Evolutionary conservation across 1,140 invertebrate genomes (phyloP), one percentile per base, ranked within the genome.

Genomic region (Diachasmimorpha longicaudata): DNA sequence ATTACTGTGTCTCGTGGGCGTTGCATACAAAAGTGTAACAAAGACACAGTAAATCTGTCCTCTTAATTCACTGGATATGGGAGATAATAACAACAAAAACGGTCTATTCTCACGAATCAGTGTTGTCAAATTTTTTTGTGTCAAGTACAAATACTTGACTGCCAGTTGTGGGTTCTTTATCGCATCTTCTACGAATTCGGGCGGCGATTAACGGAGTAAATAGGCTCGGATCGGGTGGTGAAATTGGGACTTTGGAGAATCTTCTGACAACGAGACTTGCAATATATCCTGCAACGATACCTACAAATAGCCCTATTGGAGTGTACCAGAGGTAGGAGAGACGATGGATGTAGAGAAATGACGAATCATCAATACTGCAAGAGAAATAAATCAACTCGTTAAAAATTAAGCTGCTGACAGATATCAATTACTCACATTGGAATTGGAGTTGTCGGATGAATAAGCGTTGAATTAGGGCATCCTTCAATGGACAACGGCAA

Each of bases 271-370:
- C 46, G 19, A 86, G 80, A 78, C 92, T 93, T 2, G 92, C 83
- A 0, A 94, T 23, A 46, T 92, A 87, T 11, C 95, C 94, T 31
- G 94, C 82, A 0, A 93, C 52, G 19, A 95, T 80, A 0, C 94
- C 92, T 0, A 92, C 80, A 0, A 89, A 0, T 69, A 94, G 90
- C 67, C 94, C 95, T 37, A 95, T 87, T 0, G 93, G 90, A 0
- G 93, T 91, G 84, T 93, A 94, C 93, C 95, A 97, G 90, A 96
- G 91, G 83, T 97, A 97, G 0, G 95, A 96, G 42, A 63, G 25
- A 31, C 52, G 90, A 77, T 92, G 92, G 21, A 93, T 48, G 46
- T 81, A 84, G 21, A 87, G 84, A 21, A 84, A 84, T 0, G 63
- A 70, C 0, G 82, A 79, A 0, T 79, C 58, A 37, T 85, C 79